Evolutionary conservation across 2,888 invertebrate species (phyloP), one percentile per base, ranked within the genome.

Genomic region (Ormyrus pomaceus): DNA sequence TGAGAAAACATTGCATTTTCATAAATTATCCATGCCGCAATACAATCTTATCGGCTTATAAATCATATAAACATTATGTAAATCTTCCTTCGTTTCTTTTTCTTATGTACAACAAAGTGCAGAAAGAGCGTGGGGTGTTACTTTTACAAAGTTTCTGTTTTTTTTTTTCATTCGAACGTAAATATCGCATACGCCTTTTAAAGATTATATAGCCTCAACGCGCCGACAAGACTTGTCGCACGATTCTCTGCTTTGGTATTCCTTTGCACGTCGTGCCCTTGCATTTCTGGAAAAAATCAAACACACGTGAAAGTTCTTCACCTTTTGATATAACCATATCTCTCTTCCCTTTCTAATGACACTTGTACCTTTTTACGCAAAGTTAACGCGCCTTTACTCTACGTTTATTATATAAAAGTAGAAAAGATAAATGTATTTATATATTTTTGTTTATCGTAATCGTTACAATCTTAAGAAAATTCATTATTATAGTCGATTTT

Each of bases 171-270:
- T 51, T 69, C 48, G 46, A 73, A 68, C 62, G 72, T 68, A 77
- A 77, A 9, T 66, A 70, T 81, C 50, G 71, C 19, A 51, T 77
- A 73, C 69, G 51, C 13, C 50, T 79, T 79, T 48, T 75, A 65
- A 84, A 83, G 83, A 66, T 48, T 64, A 56, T 61, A 61, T 77
- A 81, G 78, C 71, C 83, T 90, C 88, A 90, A 89, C 89, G 90
- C 83, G 89, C 89, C 83, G 90, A 90, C 86, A 89, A 84, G 81
- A 88, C 86, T 85, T 87, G 88, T 87, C 89, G 87, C 81, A 86
- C 83, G 83, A 86, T 89, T 89, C 89, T 89, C 88, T 88, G 90
- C 89, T 90, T 90, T 90, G 90, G 88, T 89, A 89, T 90, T 83
- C 89, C 89, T 85, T 89, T 90, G 88, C 87, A 89, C 86, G 86